Conservation (phyloP, 2,888 invertebrate species). For the Sminthurinus aureus region DNA sequence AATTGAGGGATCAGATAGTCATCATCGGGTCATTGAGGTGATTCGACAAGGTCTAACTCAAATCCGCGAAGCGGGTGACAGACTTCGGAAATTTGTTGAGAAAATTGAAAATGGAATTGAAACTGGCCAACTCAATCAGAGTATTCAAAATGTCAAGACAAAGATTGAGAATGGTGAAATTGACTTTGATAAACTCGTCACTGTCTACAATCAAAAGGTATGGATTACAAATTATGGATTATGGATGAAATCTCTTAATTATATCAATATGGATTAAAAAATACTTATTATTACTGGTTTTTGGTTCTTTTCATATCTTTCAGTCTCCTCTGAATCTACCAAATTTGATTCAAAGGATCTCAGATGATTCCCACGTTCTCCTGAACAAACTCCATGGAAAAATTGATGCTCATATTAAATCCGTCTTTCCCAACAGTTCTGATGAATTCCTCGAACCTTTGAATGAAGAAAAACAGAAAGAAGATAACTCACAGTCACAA, state of each 20-base stretch:
- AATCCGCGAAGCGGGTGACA: conserved; percentile 21
- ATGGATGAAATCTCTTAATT: no score
- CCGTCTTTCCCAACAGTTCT: no score
- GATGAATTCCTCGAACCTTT: no score
- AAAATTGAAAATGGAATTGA: conserved; percentile 36
- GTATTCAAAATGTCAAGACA: conserved; percentile 27
- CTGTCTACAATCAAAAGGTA: conserved; percentile 29
- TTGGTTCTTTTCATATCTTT: not conserved
- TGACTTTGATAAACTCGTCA: conserved; percentile 25
- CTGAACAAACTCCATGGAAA: conserved; percentile 35
- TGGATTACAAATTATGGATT: no score
- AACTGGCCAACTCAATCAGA: conserved; percentile 26
- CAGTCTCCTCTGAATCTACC: conserved; percentile 11
- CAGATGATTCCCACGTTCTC: conserved; percentile 30
- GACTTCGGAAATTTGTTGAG: conserved; percentile 30
- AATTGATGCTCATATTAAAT: conserved; percentile 2
- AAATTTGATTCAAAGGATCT: conserved; percentile 29
- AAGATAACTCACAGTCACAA: no score
- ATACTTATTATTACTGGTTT: not conserved
- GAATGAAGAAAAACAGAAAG: no score
- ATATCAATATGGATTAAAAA: not conserved
- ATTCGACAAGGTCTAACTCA: conserved; percentile 21
- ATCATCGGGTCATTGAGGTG: conserved; percentile 19
- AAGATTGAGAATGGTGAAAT: conserved; percentile 34
- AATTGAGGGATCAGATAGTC: not conserved